phyloP scores from a whole-genome alignment of 1,140 invertebrate genomes.

The Macrotrachela quadricornifera region DNA sequence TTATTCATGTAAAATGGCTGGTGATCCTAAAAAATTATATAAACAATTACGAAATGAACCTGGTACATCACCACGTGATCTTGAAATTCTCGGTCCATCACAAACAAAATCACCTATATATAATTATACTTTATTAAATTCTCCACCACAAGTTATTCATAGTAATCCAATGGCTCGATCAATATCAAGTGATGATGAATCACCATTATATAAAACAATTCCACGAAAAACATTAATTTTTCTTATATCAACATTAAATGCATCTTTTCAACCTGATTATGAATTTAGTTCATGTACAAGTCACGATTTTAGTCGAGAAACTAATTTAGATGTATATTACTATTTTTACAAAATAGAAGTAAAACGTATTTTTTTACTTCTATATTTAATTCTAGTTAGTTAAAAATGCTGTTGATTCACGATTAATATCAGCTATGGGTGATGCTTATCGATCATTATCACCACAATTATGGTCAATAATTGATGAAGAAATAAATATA shows the following conservation, averaged over 20 bases:
- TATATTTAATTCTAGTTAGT: too few relatives aligned
- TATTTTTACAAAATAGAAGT: too few relatives aligned
- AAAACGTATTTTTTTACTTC: too few relatives aligned
- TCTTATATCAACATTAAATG: slow-evolving; percentile 87
- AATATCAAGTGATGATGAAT: too few relatives aligned
- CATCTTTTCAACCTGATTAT: slow-evolving; percentile 83
- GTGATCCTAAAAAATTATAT: slow-evolving; percentile 72
- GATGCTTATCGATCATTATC: slow-evolving; percentile 22
- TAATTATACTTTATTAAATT: background rate
- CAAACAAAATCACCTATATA: slow-evolving; percentile 28
- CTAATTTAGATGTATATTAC: slow-evolving; percentile 27
- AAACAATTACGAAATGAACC: slow-evolving; percentile 42
- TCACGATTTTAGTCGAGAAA: slow-evolving; percentile 85
- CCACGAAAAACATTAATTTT: slow-evolving; percentile 81
- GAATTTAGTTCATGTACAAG: slow-evolving; percentile 94
- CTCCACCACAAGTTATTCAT: background rate
- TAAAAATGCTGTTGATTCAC: too few relatives aligned
- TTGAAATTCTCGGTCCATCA: slow-evolving; percentile 75
- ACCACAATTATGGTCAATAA: slow-evolving; percentile 61
- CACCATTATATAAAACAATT: slow-evolving; percentile 46
- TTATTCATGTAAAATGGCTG: slow-evolving; percentile 92
- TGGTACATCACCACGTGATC: slow-evolving; percentile 48
- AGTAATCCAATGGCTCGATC: too few relatives aligned
- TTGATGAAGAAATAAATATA: slow-evolving; percentile 71
- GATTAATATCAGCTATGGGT: too few relatives aligned